phyloP scores from a whole-genome alignment of 2,797 vertebrate genomes.

The Calcarius lapponicus region DNA sequence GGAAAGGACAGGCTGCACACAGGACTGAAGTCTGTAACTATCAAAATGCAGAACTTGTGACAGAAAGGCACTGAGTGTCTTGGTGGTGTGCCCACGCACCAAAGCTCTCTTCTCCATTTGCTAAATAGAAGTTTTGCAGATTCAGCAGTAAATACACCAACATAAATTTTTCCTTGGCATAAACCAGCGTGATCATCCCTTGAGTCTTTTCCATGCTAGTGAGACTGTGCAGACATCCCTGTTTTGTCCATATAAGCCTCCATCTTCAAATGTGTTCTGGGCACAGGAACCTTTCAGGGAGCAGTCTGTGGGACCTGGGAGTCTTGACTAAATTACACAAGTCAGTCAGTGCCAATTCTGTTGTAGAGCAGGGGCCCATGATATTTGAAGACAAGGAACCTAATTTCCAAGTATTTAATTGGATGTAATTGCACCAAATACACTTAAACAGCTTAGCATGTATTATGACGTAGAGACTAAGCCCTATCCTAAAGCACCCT shows the following conservation, averaged over 20 bases:
- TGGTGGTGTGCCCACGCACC: background rate
- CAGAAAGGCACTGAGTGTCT: background rate
- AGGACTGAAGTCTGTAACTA: background rate
- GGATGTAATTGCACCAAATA: slow-evolving; percentile 30
- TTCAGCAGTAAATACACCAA: background rate
- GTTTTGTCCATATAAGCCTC: background rate
- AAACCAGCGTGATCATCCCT: background rate
- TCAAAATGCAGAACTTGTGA: background rate
- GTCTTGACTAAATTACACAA: background rate
- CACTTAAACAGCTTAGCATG: slow-evolving; percentile 22
- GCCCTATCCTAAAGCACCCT: background rate
- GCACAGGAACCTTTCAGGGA: background rate
- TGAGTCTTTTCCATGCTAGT: background rate
- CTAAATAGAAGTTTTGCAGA: background rate
- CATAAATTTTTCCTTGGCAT: background rate
- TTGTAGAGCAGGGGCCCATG: background rate
- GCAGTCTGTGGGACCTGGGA: background rate
- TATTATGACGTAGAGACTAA: background rate
- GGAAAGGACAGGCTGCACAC: background rate
- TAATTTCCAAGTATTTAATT: slow-evolving; percentile 22
- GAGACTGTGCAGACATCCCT: background rate
- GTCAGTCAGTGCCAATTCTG: background rate
- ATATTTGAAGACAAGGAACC: background rate
- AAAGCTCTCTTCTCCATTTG: background rate
- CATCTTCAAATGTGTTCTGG: background rate